These are phyloP conservation scores for Meda fulgida DNA, from an alignment of 2,797 vertebrate species.

Conservation along the genomic window DNA sequence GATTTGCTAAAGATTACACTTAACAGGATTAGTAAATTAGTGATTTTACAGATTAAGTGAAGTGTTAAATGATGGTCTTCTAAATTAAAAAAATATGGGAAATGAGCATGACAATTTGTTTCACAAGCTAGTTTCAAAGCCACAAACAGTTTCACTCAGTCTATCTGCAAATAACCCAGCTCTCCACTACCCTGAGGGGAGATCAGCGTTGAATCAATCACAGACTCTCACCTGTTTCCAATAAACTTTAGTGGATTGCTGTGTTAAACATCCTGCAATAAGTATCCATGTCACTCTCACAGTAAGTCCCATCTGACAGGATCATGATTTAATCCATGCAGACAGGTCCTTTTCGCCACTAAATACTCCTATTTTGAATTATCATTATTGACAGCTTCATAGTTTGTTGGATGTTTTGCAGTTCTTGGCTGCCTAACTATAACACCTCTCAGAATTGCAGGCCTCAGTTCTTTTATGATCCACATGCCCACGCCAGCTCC, in stretches of 20 bases:
- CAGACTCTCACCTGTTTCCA: conserved; percentile 2
- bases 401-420: neutral
- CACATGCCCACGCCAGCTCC: neutral
- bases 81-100: neutral
- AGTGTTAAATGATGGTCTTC: neutral
- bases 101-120: neutral
- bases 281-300: conserved; percentile 9
- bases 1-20: neutral
- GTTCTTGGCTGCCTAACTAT: conserved; percentile 6
- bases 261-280: neutral
- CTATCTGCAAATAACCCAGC: conserved; percentile 53
- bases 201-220: conserved; percentile 41
- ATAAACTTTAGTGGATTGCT: conserved; percentile 6
- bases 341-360: conserved; percentile 13
- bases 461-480: conserved; percentile 10
- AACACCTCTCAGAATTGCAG: conserved; percentile 28
- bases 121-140: conserved; percentile 23
- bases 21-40: neutral
- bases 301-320: neutral
- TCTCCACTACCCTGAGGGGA: conserved; percentile 36
- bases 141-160: conserved; percentile 38
- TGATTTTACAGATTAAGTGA: neutral
- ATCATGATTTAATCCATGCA: conserved; percentile 4
- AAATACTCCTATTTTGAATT: conserved; percentile 14
- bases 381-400: neutral